Base-by-base conservation (phyloP, 2,888 invertebrate species). In the Tolmerus cingulatus region DNA sequence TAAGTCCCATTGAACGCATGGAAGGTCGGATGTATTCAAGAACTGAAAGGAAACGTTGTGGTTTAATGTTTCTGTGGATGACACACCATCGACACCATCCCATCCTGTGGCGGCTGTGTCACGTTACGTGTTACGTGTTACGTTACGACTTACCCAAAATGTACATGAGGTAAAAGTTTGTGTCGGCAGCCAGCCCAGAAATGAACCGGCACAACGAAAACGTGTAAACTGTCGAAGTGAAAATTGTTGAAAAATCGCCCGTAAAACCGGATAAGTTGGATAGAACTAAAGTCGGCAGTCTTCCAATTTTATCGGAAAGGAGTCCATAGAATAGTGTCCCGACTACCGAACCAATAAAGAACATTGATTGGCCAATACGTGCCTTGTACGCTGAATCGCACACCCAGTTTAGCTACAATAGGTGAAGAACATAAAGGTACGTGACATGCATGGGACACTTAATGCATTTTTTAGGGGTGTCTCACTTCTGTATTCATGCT, bases 401-500 rank as follows among this genome's bases (percentile, higher is more conserved):
- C 12, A 95, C 94, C 95, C 95, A 95, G 89, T 95, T 92, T 78
- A 94, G 88, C 92, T 92, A 88, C 12, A 86, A 34, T 87, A 46
- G 51, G 82, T n/a, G 76, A 87, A 57, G 12, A 27, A 85, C 46
- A 79, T 86, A 30, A 43, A 46, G 9, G n/a, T 85, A 74, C 85
- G 55, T 86, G 86, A 86, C 43, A 79, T 55, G 57, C 37, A 78
- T 74, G 23, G 30, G 30, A 74, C 57, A 40, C 23, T 34, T 30
- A 76, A 81, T 86, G 86, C 57, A 86, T 86, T 55, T 74, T 34
- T 40, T 1, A 12, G n/a, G 19, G 12, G n/a, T 74, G n/a, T 51
- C 91, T 91, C 91, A 95, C 95, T 93, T 95, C 94, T 55, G 95
- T 94, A 27, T 94, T 94, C 90, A 95, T 94, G 89, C 95, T 95